Conservation (phyloP, 2,888 invertebrate species). For the Lithophane socia region DNA sequence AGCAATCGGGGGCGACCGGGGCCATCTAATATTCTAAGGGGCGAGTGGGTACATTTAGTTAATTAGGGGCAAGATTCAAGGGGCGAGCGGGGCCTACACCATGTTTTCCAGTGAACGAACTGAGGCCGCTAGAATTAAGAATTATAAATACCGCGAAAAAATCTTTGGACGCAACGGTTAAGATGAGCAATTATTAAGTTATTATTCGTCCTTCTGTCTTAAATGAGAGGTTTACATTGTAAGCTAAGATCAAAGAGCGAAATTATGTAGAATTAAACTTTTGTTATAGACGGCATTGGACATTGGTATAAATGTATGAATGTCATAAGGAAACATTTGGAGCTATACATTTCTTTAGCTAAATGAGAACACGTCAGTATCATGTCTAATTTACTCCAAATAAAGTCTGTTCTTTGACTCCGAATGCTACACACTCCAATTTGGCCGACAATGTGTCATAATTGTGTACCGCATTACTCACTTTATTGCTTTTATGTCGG, state of each 20-base stretch:
- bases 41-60: no score
- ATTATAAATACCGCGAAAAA: neutral
- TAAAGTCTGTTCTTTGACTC: conserved; percentile 46
- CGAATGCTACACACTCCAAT: conserved; percentile 54
- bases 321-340: neutral
- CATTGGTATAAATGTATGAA: neutral
- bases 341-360: conserved; percentile 18
- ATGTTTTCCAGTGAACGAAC: neutral
- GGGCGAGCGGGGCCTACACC: no score
- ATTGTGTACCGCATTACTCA: conserved; percentile 63
- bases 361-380: conserved; percentile 45
- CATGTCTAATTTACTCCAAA: conserved; percentile 56
- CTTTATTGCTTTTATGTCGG: conserved; percentile 56
- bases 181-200: neutral
- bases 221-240: neutral
- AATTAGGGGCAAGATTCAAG: no score
- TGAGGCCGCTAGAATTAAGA: neutral
- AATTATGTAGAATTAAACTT: neutral
- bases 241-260: neutral
- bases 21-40: no score
- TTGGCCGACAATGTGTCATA: conserved; percentile 62
- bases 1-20: no score
- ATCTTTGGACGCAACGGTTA: neutral
- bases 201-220: neutral
- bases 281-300: neutral